These are phyloP conservation scores for Phaenicophaeus curvirostris DNA, from an alignment of 2,797 vertebrate genomes.

Conservation along the genomic window DNA sequence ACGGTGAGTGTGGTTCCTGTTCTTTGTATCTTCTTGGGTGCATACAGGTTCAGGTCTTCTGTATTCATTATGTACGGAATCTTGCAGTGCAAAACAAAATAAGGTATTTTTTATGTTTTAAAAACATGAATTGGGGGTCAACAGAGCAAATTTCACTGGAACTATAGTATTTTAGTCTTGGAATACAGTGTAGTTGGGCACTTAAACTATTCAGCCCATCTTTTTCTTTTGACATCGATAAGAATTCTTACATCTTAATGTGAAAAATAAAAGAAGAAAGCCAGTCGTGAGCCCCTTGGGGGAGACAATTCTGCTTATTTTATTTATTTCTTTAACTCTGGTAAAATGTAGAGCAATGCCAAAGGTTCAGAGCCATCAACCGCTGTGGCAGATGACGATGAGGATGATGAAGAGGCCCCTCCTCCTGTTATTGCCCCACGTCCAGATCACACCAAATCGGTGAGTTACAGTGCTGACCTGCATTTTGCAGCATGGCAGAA, in stretches of 20 bases:
- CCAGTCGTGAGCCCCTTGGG: neutral
- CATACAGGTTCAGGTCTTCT: neutral
- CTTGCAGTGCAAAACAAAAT: neutral
- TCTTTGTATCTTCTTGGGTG: neutral
- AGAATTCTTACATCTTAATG: neutral
- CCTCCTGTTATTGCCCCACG: slow-evolving; percentile 93
- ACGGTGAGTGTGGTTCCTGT: slow-evolving; percentile 82
- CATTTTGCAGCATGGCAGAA: neutral
- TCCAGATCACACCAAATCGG: slow-evolving; percentile 96
- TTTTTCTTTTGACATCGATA: neutral
- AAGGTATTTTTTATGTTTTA: neutral
- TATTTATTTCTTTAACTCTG: neutral
- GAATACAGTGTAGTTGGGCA: neutral
- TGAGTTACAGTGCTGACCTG: slow-evolving; percentile 67
- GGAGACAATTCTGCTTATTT: neutral
- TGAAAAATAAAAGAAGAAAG: accelerated
- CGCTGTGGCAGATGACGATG: slow-evolving; percentile 86
- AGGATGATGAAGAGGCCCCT: slow-evolving; percentile 90
- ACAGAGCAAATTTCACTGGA: neutral
- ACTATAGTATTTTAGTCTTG: neutral
- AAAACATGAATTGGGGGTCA: neutral
- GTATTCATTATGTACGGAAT: neutral
- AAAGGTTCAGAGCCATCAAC: slow-evolving; percentile 88
- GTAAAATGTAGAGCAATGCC: slow-evolving; percentile 81
- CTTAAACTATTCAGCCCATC: neutral